phyloP scores from a whole-genome alignment of 2,113 vertebrate species.

The Rhombomys opimus region DNA sequence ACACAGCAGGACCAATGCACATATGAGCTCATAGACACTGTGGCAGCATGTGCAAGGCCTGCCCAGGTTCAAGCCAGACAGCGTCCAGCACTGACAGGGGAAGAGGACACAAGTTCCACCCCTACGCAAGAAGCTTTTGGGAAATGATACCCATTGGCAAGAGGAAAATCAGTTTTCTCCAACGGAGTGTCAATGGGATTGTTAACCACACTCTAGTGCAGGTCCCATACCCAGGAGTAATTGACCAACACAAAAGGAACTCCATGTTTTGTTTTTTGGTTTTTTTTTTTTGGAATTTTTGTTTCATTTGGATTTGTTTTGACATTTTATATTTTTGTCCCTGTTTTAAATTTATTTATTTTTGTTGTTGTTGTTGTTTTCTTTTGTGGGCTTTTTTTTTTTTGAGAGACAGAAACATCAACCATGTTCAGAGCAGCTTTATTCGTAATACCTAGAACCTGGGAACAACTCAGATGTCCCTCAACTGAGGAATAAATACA shows the following conservation, averaged over 20 bases:
- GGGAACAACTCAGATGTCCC: too few species aligned
- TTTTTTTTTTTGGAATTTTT: neutral
- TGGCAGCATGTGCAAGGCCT: too few species aligned
- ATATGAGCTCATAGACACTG: neutral
- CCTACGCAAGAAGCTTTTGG: neutral
- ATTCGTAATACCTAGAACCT: too few species aligned
- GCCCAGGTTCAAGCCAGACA: neutral
- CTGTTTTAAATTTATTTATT: neutral
- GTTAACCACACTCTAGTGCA: neutral
- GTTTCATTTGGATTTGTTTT: neutral
- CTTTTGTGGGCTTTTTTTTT: neutral
- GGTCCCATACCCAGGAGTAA: too few species aligned
- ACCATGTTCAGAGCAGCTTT: too few species aligned
- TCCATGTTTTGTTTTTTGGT: neutral
- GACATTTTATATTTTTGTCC: neutral
- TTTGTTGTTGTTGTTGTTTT: neutral
- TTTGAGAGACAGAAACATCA: too few species aligned
- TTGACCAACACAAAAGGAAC: neutral
- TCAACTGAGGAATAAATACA: too few species aligned
- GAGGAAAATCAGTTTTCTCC: neutral
- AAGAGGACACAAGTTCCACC: neutral
- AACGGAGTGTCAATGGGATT: neutral
- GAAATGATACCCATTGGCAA: neutral
- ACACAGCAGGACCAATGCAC: neutral
- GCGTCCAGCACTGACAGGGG: neutral